A percentile compares a stretch with the other conserved stretches of the same genome.
These are phyloP conservation scores for Glyphotaelius pellucidus DNA, from an alignment of 2,888 invertebrate genomes.

Conservation along the genomic window DNA sequence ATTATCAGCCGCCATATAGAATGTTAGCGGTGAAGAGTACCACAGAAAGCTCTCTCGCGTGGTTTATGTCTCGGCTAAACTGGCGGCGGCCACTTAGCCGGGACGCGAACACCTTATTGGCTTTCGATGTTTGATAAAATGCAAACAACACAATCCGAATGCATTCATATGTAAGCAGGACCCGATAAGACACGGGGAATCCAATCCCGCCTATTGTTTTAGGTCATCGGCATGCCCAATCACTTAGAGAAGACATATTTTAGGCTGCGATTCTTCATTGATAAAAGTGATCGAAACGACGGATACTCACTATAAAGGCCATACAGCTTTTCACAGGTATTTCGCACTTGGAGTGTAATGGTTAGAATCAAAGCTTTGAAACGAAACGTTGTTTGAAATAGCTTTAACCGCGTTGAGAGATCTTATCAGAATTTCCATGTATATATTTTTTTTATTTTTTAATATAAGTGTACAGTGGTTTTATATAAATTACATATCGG, in stretches of 20 bases:
- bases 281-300: background rate
- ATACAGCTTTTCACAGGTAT: background rate
- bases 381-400: no score
- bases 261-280: background rate
- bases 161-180: constrained; percentile 46
- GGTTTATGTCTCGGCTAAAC: constrained; percentile 62
- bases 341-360: background rate
- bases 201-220: constrained; percentile 27
- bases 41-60: constrained; percentile 65
- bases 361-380: no score
- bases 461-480: no score
- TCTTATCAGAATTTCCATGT: no score
- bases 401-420: no score
- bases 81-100: constrained; percentile 60
- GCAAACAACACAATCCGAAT: constrained; percentile 55
- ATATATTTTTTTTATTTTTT: no score
- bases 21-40: constrained; percentile 63
- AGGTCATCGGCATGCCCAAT: constrained; percentile 26
- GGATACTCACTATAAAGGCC: background rate
- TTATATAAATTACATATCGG: no score
- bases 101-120: constrained; percentile 63
- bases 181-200: constrained; percentile 41
- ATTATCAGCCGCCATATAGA: constrained; percentile 63
- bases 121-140: constrained; percentile 66
- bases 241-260: background rate